phyloP scores from a whole-genome alignment of 2,888 invertebrate species.

The Anoplius nigerrimus region DNA sequence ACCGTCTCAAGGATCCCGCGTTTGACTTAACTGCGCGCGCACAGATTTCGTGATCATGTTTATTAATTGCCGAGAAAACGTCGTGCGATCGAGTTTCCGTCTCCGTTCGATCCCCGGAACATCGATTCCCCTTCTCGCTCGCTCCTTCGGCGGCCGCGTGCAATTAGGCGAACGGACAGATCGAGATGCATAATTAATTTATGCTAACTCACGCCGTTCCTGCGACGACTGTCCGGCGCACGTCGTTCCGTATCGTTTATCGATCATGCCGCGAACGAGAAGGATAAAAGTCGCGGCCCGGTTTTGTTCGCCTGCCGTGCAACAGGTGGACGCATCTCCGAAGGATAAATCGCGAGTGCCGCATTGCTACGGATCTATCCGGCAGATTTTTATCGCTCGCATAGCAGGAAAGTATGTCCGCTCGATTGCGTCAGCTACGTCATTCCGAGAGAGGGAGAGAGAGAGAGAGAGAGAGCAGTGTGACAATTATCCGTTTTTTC shows the following conservation, averaged over 20 bases:
- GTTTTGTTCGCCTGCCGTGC: conserved; percentile 32
- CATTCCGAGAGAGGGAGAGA: no score
- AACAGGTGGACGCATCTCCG: conserved; percentile 51
- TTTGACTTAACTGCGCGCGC: conserved; percentile 1
- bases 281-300: background rate
- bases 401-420: no score
- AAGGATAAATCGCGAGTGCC: conserved; percentile 22
- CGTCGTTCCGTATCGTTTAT: conserved; percentile 25
- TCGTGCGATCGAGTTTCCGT: no score
- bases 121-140: no score
- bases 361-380: no score
- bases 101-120: background rate
- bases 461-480: no score
- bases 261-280: conserved; percentile 37
- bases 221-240: conserved; percentile 21
- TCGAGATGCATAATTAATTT: conserved; percentile 69
- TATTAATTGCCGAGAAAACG: conserved; percentile 19
- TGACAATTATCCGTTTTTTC: no score
- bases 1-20: conserved; percentile 22
- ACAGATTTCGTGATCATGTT: conserved; percentile 36
- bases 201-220: conserved; percentile 58
- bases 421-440: no score
- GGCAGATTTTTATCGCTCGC: no score
- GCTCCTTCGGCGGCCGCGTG: conserved; percentile 22
- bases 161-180: conserved; percentile 47